Conservation (phyloP, 2,888 invertebrate genomes). For the Tigriopus californicus region DNA sequence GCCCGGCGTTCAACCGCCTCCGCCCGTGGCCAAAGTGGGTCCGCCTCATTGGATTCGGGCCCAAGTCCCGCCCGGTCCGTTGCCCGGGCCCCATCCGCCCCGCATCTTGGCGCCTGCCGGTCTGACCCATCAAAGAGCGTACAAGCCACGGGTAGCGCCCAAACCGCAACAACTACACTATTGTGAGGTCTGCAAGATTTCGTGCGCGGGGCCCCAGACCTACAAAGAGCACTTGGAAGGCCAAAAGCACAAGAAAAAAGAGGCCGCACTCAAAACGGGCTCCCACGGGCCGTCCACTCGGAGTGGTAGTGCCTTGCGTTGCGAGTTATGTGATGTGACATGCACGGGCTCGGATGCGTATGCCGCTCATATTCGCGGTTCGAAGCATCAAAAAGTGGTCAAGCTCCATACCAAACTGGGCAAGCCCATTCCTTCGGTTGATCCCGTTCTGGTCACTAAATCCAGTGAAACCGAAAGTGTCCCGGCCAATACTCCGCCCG, state of each 20-base stretch:
- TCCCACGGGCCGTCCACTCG: constrained; percentile 34
- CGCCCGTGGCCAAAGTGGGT: not conserved
- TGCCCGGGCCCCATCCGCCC: not conserved
- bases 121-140: not conserved
- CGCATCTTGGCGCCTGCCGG: not conserved
- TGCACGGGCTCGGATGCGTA: constrained; percentile 98
- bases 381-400: constrained; percentile 88
- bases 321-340: constrained; percentile 93
- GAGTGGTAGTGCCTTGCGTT: constrained; percentile 50
- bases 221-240: constrained; percentile 94
- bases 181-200: constrained; percentile 97
- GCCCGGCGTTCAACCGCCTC: not conserved
- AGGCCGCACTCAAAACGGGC: constrained; percentile 57
- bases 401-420: constrained; percentile 90
- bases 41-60: not conserved
- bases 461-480: constrained; percentile 16
- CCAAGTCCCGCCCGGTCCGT: not conserved
- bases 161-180: constrained; percentile 87
- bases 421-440: constrained; percentile 88
- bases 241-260: constrained; percentile 97
- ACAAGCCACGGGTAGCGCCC: constrained; percentile 43
- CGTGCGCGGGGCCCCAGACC: constrained; percentile 84
- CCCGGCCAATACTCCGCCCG: not conserved
- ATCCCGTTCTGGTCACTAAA: constrained; percentile 57
- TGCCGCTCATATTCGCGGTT: constrained; percentile 89